A percentile compares a stretch with the other conserved stretches of the same genome.
Conservation (phyloP, 2,797 vertebrate genomes). For the Sandelia bainsii region DNA sequence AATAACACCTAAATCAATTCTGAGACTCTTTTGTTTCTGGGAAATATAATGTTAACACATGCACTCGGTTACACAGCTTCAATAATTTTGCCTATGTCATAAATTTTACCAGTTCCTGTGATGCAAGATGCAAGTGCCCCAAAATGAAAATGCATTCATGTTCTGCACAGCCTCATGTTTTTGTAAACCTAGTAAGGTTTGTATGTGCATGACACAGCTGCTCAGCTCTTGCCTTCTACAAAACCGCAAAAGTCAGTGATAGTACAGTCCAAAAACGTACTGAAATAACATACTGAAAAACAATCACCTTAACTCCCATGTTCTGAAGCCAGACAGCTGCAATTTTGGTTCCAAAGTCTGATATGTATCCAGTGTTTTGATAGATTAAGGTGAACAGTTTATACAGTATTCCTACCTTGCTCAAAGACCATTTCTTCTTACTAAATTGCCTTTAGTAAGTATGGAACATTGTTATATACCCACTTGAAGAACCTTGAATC, state of each 20-base stretch:
- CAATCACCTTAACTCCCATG: slow-evolving; percentile 11
- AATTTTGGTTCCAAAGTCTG: neutral
- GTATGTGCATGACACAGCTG: neutral
- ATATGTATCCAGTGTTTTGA: slow-evolving; percentile 25
- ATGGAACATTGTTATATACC: neutral
- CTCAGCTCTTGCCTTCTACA: neutral
- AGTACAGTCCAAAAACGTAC: neutral
- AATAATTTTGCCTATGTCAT: neutral
- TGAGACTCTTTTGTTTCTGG: neutral
- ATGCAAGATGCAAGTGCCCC: neutral
- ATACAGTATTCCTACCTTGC: neutral
- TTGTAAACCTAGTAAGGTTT: neutral
- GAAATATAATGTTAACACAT: slow-evolving; percentile 7
- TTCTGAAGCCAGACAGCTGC: slow-evolving; percentile 35
- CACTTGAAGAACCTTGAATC: neutral
- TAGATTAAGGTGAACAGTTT: slow-evolving; percentile 1
- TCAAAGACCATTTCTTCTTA: slow-evolving; percentile 13
- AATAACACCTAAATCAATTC: neutral
- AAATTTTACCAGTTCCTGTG: neutral
- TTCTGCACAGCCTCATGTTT: neutral
- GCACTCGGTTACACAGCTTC: slow-evolving; percentile 4
- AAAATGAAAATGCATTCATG: neutral
- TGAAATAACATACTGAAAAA: slow-evolving; percentile 22
- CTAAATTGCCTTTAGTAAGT: slow-evolving; percentile 2
- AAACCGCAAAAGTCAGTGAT: slow-evolving; percentile 6